phyloP scores from a whole-genome alignment of 2,888 invertebrate species.

The Timema cristinae region DNA sequence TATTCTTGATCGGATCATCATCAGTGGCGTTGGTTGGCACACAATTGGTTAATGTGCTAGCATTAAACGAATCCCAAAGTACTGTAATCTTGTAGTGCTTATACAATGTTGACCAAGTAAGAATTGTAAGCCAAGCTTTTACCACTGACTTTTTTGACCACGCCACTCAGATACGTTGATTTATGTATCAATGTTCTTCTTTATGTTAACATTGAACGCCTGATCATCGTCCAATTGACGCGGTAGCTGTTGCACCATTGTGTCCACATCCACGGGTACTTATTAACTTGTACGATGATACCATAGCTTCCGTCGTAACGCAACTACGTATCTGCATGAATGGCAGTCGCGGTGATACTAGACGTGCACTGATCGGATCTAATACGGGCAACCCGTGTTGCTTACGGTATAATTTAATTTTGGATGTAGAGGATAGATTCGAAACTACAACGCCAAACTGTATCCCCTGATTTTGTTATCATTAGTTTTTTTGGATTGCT shows the following conservation, averaged over 20 bases:
- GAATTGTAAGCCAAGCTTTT: not conserved
- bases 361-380: constrained; percentile 40
- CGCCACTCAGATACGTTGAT: constrained; percentile 37
- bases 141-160: constrained; percentile 33
- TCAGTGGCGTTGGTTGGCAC: constrained; percentile 28
- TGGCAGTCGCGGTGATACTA: constrained; percentile 40
- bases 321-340: constrained; percentile 42
- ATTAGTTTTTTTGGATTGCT: too few relatives aligned
- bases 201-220: constrained; percentile 40
- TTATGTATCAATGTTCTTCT: constrained; percentile 39
- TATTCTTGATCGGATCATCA: constrained; percentile 28
- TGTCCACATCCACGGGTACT: constrained; percentile 41
- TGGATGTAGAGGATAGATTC: too few relatives aligned
- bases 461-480: too few relatives aligned
- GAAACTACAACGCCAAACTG: too few relatives aligned
- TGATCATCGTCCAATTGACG: constrained; percentile 40
- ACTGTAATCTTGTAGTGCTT: constrained; percentile 24
- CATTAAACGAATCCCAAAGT: constrained; percentile 31
- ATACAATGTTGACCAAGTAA: not conserved
- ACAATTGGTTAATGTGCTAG: too few relatives aligned
- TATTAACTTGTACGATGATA: constrained; percentile 43
- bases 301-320: constrained; percentile 40
- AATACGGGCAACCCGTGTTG: constrained; percentile 38
- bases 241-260: constrained; percentile 41
- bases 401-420: too few relatives aligned